Evolutionary conservation across 2,113 vertebrate species (phyloP).

Genomic region (Brachyhypopomus gauderio): DNA sequence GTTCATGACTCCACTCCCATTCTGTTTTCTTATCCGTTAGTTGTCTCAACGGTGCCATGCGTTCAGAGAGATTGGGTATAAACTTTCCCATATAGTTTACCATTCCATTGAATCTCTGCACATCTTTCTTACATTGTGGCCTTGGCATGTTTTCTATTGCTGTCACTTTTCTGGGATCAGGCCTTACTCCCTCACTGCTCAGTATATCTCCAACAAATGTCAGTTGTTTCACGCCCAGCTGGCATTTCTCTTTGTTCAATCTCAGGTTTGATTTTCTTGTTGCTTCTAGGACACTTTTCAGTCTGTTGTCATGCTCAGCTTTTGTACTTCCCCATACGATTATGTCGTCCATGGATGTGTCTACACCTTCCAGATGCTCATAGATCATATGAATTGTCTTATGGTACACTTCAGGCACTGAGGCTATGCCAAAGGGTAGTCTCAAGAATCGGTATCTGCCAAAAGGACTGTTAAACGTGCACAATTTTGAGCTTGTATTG

Average conservation of each 20-base stretch:
- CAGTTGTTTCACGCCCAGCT: slow-evolving; percentile 25
- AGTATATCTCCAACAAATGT: slow-evolving; percentile 42
- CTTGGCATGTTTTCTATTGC: slow-evolving; percentile 37
- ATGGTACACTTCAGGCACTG: slow-evolving; percentile 44
- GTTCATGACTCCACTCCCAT: no score
- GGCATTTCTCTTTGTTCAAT: slow-evolving; percentile 43
- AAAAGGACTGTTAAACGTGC: slow-evolving; percentile 35
- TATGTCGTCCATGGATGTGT: slow-evolving; percentile 46
- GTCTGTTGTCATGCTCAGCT: slow-evolving; percentile 26
- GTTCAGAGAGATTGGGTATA: no score
- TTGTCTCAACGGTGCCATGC: no score
- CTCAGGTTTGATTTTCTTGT: slow-evolving; percentile 20
- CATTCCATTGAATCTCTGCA: slow-evolving; percentile 46
- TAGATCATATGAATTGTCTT: slow-evolving; percentile 42
- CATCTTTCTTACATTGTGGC: no score
- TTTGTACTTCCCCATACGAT: slow-evolving; percentile 26
- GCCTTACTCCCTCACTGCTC: slow-evolving; percentile 19
- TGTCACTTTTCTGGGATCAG: slow-evolving; percentile 32
- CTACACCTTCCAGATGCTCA: slow-evolving; percentile 34
- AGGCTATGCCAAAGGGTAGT: slow-evolving; percentile 39
- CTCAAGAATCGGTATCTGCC: no score
- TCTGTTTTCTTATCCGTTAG: no score
- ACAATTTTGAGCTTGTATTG: slow-evolving; percentile 28
- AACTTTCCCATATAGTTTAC: slow-evolving; percentile 43
- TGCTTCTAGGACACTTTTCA: neutral